A percentile compares a stretch with the other conserved stretches of the same genome.
phyloP scores from a whole-genome alignment of 2,888 invertebrate species.

The Cybosia mesomella region DNA sequence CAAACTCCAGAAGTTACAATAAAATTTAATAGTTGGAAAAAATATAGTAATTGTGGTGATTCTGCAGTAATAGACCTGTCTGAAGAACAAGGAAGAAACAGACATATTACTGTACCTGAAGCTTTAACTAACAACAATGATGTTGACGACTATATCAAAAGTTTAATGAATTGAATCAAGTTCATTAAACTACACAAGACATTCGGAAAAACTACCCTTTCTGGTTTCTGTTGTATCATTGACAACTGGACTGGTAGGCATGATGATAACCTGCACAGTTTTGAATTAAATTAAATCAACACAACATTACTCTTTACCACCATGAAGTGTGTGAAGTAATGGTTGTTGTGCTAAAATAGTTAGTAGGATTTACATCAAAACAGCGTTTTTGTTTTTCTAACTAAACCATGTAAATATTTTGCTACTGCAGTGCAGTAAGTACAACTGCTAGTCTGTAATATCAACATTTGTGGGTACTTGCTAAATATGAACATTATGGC shows the following conservation, averaged over 20 bases:
- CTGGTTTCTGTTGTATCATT: too few species aligned
- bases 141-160: neutral
- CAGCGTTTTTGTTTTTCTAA: too few species aligned
- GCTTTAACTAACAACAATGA: conserved; percentile 1
- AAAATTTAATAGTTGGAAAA: conserved; percentile 32
- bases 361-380: too few species aligned
- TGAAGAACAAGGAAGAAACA: conserved; percentile 12
- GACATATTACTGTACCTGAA: neutral
- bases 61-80: conserved; percentile 41
- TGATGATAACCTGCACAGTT: too few species aligned
- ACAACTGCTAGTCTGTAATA: too few species aligned
- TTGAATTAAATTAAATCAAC: too few species aligned
- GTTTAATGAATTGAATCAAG: neutral
- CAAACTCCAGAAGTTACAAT: conserved; percentile 39
- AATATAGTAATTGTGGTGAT: conserved; percentile 24
- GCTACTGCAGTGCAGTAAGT: neutral
- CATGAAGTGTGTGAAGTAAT: too few species aligned
- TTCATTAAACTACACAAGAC: too few species aligned
- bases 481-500: neutral
- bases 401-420: neutral
- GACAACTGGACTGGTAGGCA: too few species aligned
- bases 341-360: neutral
- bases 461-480: neutral
- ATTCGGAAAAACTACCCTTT: too few species aligned
- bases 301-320: too few species aligned